These are phyloP conservation scores for Antitype chi DNA, from an alignment of 2,888 invertebrate species.

Conservation along the genomic window DNA sequence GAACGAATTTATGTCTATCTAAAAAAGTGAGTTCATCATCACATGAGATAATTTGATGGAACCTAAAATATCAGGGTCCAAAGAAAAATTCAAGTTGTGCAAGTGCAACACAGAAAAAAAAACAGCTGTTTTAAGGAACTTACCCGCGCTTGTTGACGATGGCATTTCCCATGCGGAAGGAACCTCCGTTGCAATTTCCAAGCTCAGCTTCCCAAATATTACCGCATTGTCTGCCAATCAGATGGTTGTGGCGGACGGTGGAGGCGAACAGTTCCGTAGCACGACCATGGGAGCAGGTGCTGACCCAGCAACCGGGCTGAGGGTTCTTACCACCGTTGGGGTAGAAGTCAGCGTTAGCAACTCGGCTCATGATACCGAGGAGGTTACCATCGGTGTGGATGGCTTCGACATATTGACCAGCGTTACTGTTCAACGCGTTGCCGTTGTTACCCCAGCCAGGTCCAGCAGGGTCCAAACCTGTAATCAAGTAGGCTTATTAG, in stretches of 20 bases:
- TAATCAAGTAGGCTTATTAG: conserved; percentile 9
- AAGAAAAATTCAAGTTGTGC: background rate
- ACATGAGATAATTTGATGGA: background rate
- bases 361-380: conserved; percentile 74
- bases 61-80: background rate
- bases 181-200: conserved; percentile 68
- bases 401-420: conserved; percentile 77
- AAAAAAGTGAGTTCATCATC: background rate
- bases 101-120: background rate
- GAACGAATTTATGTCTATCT: background rate
- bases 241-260: conserved; percentile 74
- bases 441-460: conserved; percentile 73
- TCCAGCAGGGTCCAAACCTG: conserved; percentile 81
- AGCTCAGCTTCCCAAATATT: conserved; percentile 70
- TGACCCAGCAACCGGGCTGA: conserved; percentile 79
- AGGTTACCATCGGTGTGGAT: conserved; percentile 79
- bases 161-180: conserved; percentile 76
- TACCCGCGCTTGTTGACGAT: conserved; percentile 74
- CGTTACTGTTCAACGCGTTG: conserved; percentile 69
- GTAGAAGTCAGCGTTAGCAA: conserved; percentile 79
- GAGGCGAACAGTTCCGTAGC: conserved; percentile 76
- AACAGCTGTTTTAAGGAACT: conserved; percentile 26
- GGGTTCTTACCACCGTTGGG: conserved; percentile 79
- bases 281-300: conserved; percentile 79
- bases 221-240: conserved; percentile 73